Base-by-base conservation (phyloP, 2,113 vertebrate species). In the Sigmodon hispidus region DNA sequence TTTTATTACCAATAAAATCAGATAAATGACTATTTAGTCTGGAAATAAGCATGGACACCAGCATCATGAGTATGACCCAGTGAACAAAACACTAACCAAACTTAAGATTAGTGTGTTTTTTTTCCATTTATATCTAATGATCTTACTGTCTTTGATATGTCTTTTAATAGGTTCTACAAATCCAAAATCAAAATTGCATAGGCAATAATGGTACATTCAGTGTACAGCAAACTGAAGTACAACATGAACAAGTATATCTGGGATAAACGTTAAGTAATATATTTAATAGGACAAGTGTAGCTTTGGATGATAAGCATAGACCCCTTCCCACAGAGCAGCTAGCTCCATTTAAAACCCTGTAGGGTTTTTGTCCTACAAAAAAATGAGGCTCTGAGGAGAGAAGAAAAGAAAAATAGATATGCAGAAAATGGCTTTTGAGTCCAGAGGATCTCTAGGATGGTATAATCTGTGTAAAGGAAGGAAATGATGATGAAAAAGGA, bases 1-100 rank as follows among this genome's bases (percentile, higher is more conserved):
- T 77, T 93, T 96, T 94, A 77, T 55, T 94, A 93, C 61, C 81
- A 90, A 76, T 73, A 95, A 85, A 94, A 87, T 87, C 34, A 95
- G 80, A 73, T 89, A 94, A 88, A 87, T 77, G 65, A 69, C 43
- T 87, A 88, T 76, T 94, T 36, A 89, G 43, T 57, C 70, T 76
- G 19, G 21, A 24, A 24, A 3, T 26, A 75, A 43, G 79, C 48
- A 43, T 59, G 6, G 29, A 80, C 63, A 77, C 45, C 65, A 50
- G 31, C 4, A 24, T 26, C 16, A 2, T 1, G 34, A 59, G 11
- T 40, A 13, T 57, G 59, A 87, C 4, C 40, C 55, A 34, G 40
- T 26, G 21, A 76, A 50, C 7, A 61, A 86, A 96, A 91, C 24
- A 48, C 34, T 15, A 21, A 76, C 52, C 29, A 11, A 12, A 31